Percentiles rank a stretch among this genome's conserved stretches.
Evolutionary conservation across 2,888 invertebrate genomes (phyloP).

Genomic region (Spicauda simplicius): DNA sequence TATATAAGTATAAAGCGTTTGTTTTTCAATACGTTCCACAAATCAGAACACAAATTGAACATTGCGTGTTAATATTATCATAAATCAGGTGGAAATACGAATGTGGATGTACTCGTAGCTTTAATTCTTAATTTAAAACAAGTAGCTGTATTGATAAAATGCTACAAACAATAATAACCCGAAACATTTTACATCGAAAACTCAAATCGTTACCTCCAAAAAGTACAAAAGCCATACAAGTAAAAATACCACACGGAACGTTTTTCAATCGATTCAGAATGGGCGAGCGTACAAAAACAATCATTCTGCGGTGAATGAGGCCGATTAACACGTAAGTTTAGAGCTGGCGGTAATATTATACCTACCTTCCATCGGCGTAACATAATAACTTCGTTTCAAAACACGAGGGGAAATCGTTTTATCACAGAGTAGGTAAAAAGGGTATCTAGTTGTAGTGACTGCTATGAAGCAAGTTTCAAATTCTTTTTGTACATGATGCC

Average conservation of each 20-base stretch:
- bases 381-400: slow-evolving; percentile 49
- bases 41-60: background rate
- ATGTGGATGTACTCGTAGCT: too few species aligned
- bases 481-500: background rate
- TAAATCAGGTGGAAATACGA: too few species aligned
- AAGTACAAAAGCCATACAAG: slow-evolving; percentile 16
- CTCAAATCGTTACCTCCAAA: background rate
- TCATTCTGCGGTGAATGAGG: slow-evolving; percentile 29
- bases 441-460: slow-evolving; percentile 12
- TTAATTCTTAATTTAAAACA: background rate
- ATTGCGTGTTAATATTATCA: too few species aligned
- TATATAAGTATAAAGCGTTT: too few species aligned
- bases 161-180: background rate
- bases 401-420: slow-evolving; percentile 51
- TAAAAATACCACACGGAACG: slow-evolving; percentile 28
- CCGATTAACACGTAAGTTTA: slow-evolving; percentile 35
- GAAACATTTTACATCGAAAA: background rate
- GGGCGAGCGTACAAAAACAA: slow-evolving; percentile 33
- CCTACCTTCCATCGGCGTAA: slow-evolving; percentile 32
- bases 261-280: slow-evolving; percentile 32
- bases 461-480: background rate
- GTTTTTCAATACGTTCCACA: too few species aligned
- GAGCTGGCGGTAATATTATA: slow-evolving; percentile 36
- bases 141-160: background rate
- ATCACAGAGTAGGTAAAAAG: slow-evolving; percentile 48